Evolutionary conservation across 2,888 invertebrate genomes (phyloP).

Genomic region (Cacoxenus indagator): DNA sequence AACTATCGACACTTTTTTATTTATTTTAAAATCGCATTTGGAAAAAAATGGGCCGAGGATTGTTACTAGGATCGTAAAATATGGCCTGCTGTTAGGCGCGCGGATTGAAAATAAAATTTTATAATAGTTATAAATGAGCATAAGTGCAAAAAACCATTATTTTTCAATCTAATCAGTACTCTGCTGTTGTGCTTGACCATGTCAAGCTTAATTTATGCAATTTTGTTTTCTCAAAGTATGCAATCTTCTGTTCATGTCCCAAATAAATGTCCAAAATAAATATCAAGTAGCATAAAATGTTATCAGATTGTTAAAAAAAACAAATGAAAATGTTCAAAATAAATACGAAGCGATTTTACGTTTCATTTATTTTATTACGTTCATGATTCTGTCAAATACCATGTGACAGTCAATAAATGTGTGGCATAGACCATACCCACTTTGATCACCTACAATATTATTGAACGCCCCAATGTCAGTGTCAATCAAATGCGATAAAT

Average conservation of each 20-base stretch:
- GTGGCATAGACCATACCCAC: not conserved
- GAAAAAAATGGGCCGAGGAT: too few species aligned
- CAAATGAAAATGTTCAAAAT: not conserved
- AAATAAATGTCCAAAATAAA: not conserved
- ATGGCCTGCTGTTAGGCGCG: not conserved
- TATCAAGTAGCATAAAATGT: not conserved
- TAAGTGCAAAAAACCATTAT: too few species aligned
- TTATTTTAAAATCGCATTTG: too few species aligned
- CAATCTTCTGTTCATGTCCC: not conserved
- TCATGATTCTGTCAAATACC: not conserved
- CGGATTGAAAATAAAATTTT: not conserved
- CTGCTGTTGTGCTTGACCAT: not conserved
- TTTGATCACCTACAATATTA: too few species aligned
- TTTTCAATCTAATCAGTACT: too few species aligned
- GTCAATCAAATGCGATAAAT: slow-evolving; percentile 55
- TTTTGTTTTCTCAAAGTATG: not conserved
- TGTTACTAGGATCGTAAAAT: not conserved
- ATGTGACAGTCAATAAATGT: slow-evolving; percentile 29
- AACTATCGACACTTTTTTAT: not conserved
- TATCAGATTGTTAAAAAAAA: not conserved
- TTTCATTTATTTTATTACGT: not conserved
- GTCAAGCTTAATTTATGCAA: not conserved
- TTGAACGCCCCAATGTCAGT: slow-evolving; percentile 51
- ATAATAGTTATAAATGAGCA: not conserved
- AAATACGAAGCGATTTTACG: not conserved